Conservation (phyloP, 2,113 vertebrate genomes). For the Aldabrachelys gigantea region DNA sequence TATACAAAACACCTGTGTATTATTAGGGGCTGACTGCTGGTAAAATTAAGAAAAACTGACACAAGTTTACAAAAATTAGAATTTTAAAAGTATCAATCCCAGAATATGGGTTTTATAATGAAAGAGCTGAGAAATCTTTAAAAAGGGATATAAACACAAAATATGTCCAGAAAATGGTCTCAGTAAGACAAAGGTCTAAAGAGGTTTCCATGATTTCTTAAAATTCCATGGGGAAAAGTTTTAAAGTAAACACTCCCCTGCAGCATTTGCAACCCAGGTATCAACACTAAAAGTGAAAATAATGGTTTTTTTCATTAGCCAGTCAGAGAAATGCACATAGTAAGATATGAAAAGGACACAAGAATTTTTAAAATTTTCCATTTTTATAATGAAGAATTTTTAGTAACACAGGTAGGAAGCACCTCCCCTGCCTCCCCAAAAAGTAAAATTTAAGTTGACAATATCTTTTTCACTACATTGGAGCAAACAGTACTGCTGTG, state of each 20-base stretch:
- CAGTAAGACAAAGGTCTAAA: background rate
- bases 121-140: background rate
- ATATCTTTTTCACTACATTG: conserved; percentile 46
- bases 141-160: background rate
- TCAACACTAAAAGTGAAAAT: background rate
- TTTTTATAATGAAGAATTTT: conserved; percentile 39
- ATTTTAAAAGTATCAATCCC: background rate
- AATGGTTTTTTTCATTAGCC: background rate
- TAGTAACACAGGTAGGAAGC: conserved; percentile 33
- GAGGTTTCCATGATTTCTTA: background rate
- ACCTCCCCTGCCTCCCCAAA: background rate
- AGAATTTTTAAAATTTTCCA: background rate
- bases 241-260: background rate
- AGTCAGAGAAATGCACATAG: background rate
- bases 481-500: conserved; percentile 47
- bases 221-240: background rate
- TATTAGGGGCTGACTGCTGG: background rate
- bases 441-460: conserved; percentile 46
- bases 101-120: background rate
- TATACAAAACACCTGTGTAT: background rate
- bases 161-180: background rate
- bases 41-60: background rate
- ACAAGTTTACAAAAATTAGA: background rate
- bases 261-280: background rate
- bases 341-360: background rate